A percentile compares a stretch with the other conserved stretches of the same genome.
phyloP scores from a whole-genome alignment of 2,888 invertebrate genomes.

The Abrostola triplasia region DNA sequence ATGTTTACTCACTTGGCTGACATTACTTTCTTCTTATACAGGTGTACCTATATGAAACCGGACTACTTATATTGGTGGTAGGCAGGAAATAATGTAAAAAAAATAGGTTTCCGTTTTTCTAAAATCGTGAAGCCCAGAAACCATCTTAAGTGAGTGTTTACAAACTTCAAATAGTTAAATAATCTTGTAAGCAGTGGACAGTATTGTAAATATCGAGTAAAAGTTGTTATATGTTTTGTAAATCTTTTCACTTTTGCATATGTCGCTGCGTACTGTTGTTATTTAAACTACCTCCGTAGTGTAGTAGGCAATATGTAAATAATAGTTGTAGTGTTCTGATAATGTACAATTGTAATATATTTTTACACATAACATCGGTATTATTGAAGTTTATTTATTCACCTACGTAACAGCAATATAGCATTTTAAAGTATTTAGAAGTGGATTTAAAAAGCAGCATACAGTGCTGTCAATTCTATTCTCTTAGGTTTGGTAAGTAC shows the following conservation, averaged over 20 bases:
- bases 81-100: too few species aligned
- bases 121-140: constrained; percentile 2
- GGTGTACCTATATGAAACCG: too few species aligned
- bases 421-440: neutral
- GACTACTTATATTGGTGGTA: too few species aligned
- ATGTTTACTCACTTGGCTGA: too few species aligned
- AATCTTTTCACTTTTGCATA: constrained; percentile 53
- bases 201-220: constrained; percentile 57
- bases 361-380: constrained; percentile 20
- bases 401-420: neutral
- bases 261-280: constrained; percentile 22
- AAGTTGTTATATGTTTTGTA: constrained; percentile 64
- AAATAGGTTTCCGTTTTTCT: too few species aligned
- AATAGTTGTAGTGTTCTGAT: constrained; percentile 22
- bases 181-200: constrained; percentile 30
- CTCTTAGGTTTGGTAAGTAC: too few species aligned
- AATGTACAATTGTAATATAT: constrained; percentile 41
- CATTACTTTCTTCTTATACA: too few species aligned
- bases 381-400: constrained; percentile 14
- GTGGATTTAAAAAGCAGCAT: too few species aligned
- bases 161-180: constrained; percentile 17
- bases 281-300: constrained; percentile 31
- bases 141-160: constrained; percentile 9
- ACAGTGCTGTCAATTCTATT: too few species aligned
- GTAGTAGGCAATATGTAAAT: constrained; percentile 20